Conservation (phyloP, 2,113 vertebrate genomes). For the Percina caprodes region DNA sequence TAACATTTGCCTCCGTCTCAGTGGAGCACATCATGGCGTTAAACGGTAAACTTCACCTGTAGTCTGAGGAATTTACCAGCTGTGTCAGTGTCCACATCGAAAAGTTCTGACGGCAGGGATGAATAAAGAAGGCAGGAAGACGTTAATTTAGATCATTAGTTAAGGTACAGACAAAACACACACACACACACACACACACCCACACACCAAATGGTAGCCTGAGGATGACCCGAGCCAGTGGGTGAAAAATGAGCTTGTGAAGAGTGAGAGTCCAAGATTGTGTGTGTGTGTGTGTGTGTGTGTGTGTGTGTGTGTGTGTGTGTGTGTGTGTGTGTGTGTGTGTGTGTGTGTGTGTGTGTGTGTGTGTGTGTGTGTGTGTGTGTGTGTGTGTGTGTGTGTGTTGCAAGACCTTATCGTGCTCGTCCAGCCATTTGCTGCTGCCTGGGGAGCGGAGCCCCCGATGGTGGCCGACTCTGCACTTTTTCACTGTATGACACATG, state of each 20-base stretch:
- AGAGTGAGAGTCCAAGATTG: slow-evolving; percentile 51
- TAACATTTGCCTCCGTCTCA: background rate
- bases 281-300: slow-evolving; percentile 11
- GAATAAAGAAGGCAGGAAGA: slow-evolving; percentile 19
- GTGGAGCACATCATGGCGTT: background rate
- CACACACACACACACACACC: slow-evolving; percentile 14
- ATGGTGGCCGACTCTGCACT: too few species aligned
- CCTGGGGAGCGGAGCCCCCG: too few species aligned
- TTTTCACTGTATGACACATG: too few species aligned
- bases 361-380: too few species aligned
- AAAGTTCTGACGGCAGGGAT: slow-evolving; percentile 26
- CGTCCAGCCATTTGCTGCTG: too few species aligned
- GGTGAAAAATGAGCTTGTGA: slow-evolving; percentile 67
- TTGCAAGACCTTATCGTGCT: too few species aligned
- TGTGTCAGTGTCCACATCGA: slow-evolving; percentile 24
- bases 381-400: too few species aligned
- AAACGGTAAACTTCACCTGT: background rate
- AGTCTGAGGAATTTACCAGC: slow-evolving; percentile 13
- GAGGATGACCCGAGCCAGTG: slow-evolving; percentile 31
- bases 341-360: background rate
- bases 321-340: background rate
- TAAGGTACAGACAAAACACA: slow-evolving; percentile 16
- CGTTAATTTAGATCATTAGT: slow-evolving; percentile 50
- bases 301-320: background rate
- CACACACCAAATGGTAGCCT: slow-evolving; percentile 31